phyloP scores from a whole-genome alignment of 2,888 invertebrate species.

The Neoascia interrupta region DNA sequence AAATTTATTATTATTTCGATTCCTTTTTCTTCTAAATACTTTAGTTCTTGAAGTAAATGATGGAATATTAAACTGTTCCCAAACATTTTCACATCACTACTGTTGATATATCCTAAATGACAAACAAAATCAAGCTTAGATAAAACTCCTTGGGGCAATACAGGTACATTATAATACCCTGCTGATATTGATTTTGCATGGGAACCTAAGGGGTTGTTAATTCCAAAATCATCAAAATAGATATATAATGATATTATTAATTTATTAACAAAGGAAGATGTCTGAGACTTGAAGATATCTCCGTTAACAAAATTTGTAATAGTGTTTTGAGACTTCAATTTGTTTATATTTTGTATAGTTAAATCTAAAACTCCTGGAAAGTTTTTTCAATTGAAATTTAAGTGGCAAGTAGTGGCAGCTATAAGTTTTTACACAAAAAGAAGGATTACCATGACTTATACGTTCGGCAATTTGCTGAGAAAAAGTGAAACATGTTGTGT shows the following conservation, averaged over 20 bases:
- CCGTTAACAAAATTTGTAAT: conserved; percentile 9
- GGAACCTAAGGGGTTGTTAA: background rate
- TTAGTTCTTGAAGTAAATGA: conserved; percentile 24
- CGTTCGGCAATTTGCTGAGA: conserved; percentile 5
- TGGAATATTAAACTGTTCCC: conserved; percentile 18
- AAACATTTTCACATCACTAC: conserved; percentile 19
- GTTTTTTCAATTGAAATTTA: conserved; percentile 33
- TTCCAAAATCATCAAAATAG: conserved; percentile 36
- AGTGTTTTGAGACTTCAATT: conserved; percentile 7
- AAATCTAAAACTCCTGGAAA: conserved; percentile 28
- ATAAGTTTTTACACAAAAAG: conserved; percentile 6
- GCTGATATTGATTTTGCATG: background rate
- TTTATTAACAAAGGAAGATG: conserved; percentile 11
- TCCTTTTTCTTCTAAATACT: conserved; percentile 14
- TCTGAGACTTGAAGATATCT: conserved; percentile 13
- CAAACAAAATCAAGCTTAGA: conserved; percentile 11
- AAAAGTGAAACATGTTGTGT: conserved; percentile 1
- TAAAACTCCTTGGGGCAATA: conserved; percentile 3
- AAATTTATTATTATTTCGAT: conserved; percentile 3
- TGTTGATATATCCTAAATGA: conserved; percentile 18
- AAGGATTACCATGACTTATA: conserved; percentile 9
- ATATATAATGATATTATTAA: conserved; percentile 19
- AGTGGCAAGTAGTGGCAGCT: conserved; percentile 28
- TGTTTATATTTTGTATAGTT: conserved; percentile 24
- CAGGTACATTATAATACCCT: conserved; percentile 27